Percentiles rank a stretch among this genome's conserved stretches.
Evolutionary conservation across 1,140 invertebrate species (phyloP).

Genomic region (Lasioglossum baleicum): DNA sequence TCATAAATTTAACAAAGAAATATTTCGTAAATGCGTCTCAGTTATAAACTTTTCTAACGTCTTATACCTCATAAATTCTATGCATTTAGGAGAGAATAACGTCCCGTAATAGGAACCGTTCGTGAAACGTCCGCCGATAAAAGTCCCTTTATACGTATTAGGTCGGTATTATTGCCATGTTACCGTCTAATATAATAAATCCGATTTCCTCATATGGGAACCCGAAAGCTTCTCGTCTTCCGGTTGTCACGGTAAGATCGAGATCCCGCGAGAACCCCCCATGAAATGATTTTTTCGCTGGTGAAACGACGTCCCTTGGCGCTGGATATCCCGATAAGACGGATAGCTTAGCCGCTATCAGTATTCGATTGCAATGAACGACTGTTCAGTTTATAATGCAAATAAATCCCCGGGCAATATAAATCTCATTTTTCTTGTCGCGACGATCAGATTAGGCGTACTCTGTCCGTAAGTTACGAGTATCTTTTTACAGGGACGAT

Average conservation of each 20-base stretch:
- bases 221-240: neutral
- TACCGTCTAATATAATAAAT: constrained; percentile 18
- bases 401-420: constrained; percentile 3
- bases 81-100: neutral
- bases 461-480: neutral
- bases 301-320: neutral
- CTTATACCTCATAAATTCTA: neutral
- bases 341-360: constrained; percentile 8
- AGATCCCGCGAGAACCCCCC: neutral
- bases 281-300: neutral
- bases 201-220: neutral
- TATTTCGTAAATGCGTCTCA: too few relatives aligned
- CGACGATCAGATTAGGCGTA: neutral
- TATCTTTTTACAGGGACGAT: neutral
- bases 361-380: constrained; percentile 25
- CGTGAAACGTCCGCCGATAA: neutral
- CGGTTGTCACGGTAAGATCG: neutral
- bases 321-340: constrained; percentile 20
- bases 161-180: neutral
- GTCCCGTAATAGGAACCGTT: neutral
- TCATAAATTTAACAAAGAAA: too few relatives aligned
- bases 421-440: neutral
- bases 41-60: too few relatives aligned
- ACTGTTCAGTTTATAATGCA: neutral
- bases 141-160: neutral